These are phyloP conservation scores for Rambutsinella grinnellia DNA, from an alignment of 2,888 invertebrate species.

Conservation along the genomic window DNA sequence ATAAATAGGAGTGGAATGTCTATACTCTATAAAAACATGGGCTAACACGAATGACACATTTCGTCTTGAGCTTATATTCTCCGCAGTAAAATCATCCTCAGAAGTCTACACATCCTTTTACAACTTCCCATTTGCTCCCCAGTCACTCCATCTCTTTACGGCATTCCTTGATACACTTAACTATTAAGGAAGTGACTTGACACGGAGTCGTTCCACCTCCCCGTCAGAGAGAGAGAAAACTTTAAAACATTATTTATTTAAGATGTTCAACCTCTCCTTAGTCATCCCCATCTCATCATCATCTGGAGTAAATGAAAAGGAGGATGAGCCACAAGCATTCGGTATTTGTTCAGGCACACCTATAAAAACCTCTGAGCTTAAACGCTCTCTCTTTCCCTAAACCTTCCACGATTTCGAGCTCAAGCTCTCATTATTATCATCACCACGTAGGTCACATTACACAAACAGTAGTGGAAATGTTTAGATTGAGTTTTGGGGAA, in stretches of 20 bases:
- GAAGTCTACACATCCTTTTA: not conserved
- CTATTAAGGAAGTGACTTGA: not conserved
- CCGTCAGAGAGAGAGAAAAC: not conserved
- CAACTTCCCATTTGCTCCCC: not conserved
- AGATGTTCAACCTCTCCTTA: not conserved
- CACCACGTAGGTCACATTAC: slow-evolving; percentile 49
- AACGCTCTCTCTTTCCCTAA: no score
- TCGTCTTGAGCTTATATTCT: not conserved
- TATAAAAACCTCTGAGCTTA: not conserved
- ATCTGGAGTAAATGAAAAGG: not conserved
- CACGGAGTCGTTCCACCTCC: not conserved
- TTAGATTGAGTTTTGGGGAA: not conserved
- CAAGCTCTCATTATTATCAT: slow-evolving; percentile 23
- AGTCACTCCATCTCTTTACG: not conserved
- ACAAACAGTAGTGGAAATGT: slow-evolving; percentile 33
- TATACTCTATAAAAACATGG: slow-evolving; percentile 29
- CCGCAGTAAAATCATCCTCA: not conserved
- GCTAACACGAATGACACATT: not conserved
- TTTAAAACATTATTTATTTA: not conserved
- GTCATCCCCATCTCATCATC: not conserved
- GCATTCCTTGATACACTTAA: not conserved
- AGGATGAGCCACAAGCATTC: not conserved
- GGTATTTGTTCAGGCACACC: not conserved
- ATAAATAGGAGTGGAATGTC: slow-evolving; percentile 36
- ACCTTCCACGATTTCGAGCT: no score